A percentile compares a stretch with the other conserved stretches of the same genome.
phyloP scores from a whole-genome alignment of 2,113 vertebrate genomes.

The Cheirogaleus medius region DNA sequence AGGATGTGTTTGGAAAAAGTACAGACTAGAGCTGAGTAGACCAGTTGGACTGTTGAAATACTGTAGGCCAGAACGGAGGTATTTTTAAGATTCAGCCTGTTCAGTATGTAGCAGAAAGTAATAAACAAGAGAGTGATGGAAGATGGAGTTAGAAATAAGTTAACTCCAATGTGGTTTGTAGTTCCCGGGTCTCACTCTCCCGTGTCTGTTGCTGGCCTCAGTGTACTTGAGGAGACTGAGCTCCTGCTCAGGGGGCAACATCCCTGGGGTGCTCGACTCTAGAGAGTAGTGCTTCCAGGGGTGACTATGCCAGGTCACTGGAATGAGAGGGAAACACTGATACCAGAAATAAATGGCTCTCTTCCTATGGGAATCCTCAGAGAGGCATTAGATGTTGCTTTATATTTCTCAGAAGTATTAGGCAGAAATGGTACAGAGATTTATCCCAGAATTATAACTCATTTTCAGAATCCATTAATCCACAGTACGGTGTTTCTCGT shows the following conservation, averaged over 20 bases:
- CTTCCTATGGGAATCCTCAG: not conserved
- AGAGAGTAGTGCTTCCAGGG: not conserved
- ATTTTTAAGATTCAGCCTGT: not conserved
- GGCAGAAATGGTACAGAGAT: not conserved
- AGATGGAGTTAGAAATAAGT: not conserved
- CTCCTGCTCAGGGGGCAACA: not conserved
- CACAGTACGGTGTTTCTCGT: not conserved
- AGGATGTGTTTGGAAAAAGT: not conserved
- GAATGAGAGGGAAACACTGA: not conserved
- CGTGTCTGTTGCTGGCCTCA: too few species aligned
- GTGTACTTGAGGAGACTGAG: not conserved
- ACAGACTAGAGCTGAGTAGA: not conserved
- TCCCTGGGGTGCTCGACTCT: not conserved
- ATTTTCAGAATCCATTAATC: not conserved
- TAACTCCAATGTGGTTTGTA: not conserved
- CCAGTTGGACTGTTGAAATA: not conserved
- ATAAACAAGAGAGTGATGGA: not conserved
- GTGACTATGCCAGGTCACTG: not conserved
- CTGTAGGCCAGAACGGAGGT: not conserved
- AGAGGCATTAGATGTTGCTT: not conserved
- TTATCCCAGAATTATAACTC: not conserved
- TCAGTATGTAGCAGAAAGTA: not conserved
- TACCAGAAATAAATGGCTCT: not conserved
- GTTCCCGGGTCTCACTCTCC: not conserved
- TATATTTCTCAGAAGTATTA: constrained; percentile 15